phyloP scores from a whole-genome alignment of 2,113 vertebrate species.

The Andinoacara biseriatus region DNA sequence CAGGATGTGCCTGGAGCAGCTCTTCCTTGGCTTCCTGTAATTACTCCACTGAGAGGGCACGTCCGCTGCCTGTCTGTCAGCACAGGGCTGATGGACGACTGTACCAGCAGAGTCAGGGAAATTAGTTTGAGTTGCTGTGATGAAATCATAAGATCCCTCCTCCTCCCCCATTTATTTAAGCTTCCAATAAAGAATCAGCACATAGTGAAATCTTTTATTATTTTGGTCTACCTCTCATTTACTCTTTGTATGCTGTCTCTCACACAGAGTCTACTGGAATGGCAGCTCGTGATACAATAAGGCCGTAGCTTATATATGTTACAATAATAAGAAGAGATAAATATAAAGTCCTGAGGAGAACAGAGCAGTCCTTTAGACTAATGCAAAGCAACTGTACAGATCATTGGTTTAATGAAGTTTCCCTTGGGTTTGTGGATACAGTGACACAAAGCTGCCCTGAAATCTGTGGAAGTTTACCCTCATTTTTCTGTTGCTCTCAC shows the following conservation, averaged over 20 bases:
- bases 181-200: conserved; percentile 7
- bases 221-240: neutral
- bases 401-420: neutral
- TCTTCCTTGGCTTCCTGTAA: conserved; percentile 79
- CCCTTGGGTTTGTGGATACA: neutral
- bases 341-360: neutral
- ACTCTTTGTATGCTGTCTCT: neutral
- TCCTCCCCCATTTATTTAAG: neutral
- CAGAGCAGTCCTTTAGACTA: neutral
- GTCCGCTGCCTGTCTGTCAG: conserved; percentile 64
- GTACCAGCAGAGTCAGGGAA: conserved; percentile 28
- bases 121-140: conserved; percentile 16
- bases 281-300: neutral
- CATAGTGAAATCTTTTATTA: neutral
- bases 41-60: conserved; percentile 70
- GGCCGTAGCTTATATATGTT: neutral
- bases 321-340: neutral
- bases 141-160: conserved; percentile 34
- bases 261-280: neutral
- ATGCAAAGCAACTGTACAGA: neutral
- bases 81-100: conserved; percentile 51
- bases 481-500: neutral
- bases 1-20: conserved; percentile 79
- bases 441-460: neutral
- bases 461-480: neutral